phyloP scores from a whole-genome alignment of 1,140 invertebrate genomes.

The Neodiprion virginianus region DNA sequence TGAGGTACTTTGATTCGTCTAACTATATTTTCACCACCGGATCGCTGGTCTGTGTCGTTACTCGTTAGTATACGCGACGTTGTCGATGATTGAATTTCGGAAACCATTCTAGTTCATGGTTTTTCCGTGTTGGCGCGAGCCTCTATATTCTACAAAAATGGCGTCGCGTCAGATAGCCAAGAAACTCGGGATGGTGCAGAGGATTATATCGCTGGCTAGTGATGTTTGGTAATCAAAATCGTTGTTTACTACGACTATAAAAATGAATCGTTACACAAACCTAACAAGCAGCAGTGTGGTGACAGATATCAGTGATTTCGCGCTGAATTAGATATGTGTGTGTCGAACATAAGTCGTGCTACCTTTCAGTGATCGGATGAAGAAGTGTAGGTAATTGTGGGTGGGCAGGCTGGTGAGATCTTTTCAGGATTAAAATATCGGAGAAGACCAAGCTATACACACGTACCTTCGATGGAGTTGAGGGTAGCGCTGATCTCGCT shows the following conservation, averaged over 20 bases:
- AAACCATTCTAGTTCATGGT: background rate
- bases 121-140: background rate
- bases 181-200: background rate
- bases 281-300: background rate
- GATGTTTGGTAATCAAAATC: background rate
- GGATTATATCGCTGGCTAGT: background rate
- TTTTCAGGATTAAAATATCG: background rate
- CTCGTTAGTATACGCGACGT: too few relatives aligned
- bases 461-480: constrained; percentile 41
- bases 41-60: too few relatives aligned
- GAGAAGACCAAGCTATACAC: constrained; percentile 17
- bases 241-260: background rate
- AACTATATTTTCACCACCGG: too few relatives aligned
- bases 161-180: background rate
- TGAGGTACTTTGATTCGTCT: too few relatives aligned
- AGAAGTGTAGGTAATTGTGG: background rate
- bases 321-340: background rate
- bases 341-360: background rate
- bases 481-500: constrained; percentile 34
- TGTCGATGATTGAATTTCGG: too few relatives aligned
- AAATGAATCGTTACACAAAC: background rate
- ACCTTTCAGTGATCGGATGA: constrained; percentile 1
- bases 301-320: background rate
- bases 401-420: background rate
- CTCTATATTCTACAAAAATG: background rate